Base-by-base conservation (phyloP, 2,888 invertebrate species). In the Hirtodrosophila histrioides region DNA sequence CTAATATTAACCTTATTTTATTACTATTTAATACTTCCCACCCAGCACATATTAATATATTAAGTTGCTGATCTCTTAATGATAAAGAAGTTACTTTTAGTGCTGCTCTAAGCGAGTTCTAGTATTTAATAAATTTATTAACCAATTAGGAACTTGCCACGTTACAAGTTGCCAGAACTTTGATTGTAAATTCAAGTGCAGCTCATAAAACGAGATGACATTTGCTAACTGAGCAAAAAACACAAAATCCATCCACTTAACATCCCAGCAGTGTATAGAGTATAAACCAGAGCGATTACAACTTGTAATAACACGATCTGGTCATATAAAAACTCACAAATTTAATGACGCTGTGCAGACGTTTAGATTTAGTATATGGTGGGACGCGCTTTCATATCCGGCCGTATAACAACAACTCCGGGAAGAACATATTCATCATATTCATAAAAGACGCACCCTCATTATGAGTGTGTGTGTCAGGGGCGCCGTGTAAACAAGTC, bases 301-400 rank as follows among this genome's bases (percentile, higher is more conserved):
- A 49, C 64, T 46, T 75, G 82, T 77, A 77, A 83, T 86, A 80
- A 86, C 82, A 82, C 86, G 82, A 82, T 80, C 61, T 72, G 77
- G 72, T 60, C 82, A 67, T 82, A 82, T 82, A 82, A 85, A 83
- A 78, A 65, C 63, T 49, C 57, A 75, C 82, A 76, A 82, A 85
- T 81, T 82, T 85, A 74, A 84, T 73, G 80, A 56, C 56, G 40
- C 39, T 49, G 44, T 54, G 76, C 56, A 62, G 77, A 57, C 69
- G 75, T 63, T 84, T 80, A 64, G 62, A 62, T 63, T 81, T 17
- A 17, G 17, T 81, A 85, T 82, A 85, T 72, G 78, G 7, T 17
- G 37, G 27, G 40, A 46, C 45, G 10, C 63, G 31, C 3, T 31
- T 7, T 9, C 7, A 31, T 41, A 40, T 36, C 64, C 17, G 9